These are phyloP conservation scores for Salvelinus fontinalis DNA, from an alignment of 2,113 vertebrate species.

Conservation along the genomic window DNA sequence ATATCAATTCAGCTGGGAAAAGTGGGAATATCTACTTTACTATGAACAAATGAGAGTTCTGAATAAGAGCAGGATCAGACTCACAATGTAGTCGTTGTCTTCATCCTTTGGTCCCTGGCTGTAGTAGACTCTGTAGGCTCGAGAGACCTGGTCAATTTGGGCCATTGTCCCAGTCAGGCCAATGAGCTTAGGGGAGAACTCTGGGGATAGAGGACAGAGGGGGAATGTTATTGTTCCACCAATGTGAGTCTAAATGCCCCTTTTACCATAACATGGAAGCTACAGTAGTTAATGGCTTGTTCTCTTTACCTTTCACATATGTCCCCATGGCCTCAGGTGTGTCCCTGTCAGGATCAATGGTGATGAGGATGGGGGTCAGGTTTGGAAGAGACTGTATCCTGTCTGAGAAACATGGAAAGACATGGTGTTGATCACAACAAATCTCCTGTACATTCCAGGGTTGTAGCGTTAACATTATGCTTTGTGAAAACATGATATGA, in stretches of 20 bases:
- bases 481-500: too few species aligned
- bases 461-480: too few species aligned
- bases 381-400: constrained; percentile 82
- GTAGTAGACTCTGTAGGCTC: constrained; percentile 91
- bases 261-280: not conserved
- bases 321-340: constrained; percentile 81
- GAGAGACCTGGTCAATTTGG: constrained; percentile 83
- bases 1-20: not conserved
- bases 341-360: constrained; percentile 92
- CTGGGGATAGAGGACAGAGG: constrained; percentile 56
- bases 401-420: constrained; percentile 70
- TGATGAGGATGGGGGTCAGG: constrained; percentile 91
- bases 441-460: not conserved
- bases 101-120: constrained; percentile 96
- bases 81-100: constrained; percentile 96
- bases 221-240: not conserved
- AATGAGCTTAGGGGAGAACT: constrained; percentile 93
- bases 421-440: not conserved
- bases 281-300: not conserved
- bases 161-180: constrained; percentile 85
- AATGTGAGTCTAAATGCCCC: not conserved
- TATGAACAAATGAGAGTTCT: not conserved
- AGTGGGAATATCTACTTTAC: not conserved
- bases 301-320: constrained; percentile 87
- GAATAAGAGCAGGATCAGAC: constrained; percentile 33